Evolutionary conservation across 1,140 invertebrate species (phyloP).

Genomic region (Octopus bimaculoides): DNA sequence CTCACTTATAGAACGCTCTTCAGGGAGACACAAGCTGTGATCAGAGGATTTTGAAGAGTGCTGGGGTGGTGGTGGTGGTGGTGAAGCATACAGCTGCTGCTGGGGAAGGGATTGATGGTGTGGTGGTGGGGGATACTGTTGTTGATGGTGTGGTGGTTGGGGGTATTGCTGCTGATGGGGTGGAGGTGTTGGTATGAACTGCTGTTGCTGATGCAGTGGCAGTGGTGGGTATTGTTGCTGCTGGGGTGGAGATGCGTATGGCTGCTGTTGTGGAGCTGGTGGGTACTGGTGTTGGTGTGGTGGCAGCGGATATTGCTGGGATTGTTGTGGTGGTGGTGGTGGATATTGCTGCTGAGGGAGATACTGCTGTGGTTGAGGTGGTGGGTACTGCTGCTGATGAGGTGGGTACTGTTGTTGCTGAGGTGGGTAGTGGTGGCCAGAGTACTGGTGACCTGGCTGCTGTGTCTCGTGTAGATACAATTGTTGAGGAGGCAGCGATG

Average conservation of each 20-base stretch:
- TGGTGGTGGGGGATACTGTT: neutral
- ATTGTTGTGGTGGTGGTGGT: conserved; percentile 11
- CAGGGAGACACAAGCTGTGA: too few relatives aligned
- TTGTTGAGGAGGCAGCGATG: neutral
- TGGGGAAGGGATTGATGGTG: neutral
- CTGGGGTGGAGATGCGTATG: conserved; percentile 20
- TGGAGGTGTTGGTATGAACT: neutral
- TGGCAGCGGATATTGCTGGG: conserved; percentile 6
- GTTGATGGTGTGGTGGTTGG: neutral
- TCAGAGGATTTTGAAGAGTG: neutral
- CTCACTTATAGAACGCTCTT: too few relatives aligned
- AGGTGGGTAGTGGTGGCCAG: neutral
- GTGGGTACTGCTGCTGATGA: conserved; percentile 16
- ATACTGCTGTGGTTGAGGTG: conserved; percentile 12
- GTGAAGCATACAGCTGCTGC: neutral
- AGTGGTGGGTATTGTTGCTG: neutral
- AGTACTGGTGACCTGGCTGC: neutral
- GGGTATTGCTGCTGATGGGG: neutral
- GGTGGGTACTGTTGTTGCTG: neutral
- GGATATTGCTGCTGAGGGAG: neutral
- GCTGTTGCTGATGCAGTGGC: neutral
- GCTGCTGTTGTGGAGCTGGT: neutral
- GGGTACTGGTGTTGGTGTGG: neutral
- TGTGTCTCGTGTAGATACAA: conserved; percentile 16
- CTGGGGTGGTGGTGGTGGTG: neutral